Percentiles rank a stretch among this genome's conserved stretches.
phyloP scores from a whole-genome alignment of 2,113 vertebrate genomes.

The Mellivora capensis region DNA sequence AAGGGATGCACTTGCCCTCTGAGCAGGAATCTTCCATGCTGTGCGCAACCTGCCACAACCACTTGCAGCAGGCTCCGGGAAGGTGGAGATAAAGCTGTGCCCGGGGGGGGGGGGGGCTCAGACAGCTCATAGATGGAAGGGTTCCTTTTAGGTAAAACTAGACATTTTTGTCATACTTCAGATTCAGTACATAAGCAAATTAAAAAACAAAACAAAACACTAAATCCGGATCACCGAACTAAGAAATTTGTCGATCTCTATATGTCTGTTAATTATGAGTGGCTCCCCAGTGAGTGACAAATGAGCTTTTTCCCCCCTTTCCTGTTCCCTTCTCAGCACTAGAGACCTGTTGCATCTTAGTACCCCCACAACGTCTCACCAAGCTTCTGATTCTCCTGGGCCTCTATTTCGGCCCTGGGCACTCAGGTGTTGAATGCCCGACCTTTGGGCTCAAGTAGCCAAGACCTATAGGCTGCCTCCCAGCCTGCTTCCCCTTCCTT shows the following conservation, averaged over 20 bases:
- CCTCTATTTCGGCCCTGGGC: neutral
- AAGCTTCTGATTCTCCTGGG: neutral
- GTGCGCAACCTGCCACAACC: neutral
- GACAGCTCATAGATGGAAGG: fast-evolving
- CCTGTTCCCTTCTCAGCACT: neutral
- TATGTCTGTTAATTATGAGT: too few species aligned
- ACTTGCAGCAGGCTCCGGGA: neutral
- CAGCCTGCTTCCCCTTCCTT: neutral
- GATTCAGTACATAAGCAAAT: neutral
- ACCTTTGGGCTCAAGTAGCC: neutral
- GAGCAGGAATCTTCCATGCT: neutral
- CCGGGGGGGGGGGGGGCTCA: too few species aligned
- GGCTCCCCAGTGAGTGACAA: fast-evolving
- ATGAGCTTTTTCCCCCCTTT: neutral
- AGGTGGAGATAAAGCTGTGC: neutral
- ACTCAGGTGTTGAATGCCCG: neutral
- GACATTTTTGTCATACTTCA: neutral
- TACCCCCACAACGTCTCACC: neutral
- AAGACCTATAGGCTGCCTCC: neutral
- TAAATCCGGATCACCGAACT: neutral
- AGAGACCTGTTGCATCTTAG: neutral
- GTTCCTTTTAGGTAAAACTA: neutral
- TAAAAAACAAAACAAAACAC: neutral
- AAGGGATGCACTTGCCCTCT: too few species aligned
- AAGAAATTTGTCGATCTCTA: neutral